Evolutionary conservation across 2,113 vertebrate genomes (phyloP), one percentile per base, ranked within the genome.

Genomic region (Craseonycteris thonglongyai): DNA sequence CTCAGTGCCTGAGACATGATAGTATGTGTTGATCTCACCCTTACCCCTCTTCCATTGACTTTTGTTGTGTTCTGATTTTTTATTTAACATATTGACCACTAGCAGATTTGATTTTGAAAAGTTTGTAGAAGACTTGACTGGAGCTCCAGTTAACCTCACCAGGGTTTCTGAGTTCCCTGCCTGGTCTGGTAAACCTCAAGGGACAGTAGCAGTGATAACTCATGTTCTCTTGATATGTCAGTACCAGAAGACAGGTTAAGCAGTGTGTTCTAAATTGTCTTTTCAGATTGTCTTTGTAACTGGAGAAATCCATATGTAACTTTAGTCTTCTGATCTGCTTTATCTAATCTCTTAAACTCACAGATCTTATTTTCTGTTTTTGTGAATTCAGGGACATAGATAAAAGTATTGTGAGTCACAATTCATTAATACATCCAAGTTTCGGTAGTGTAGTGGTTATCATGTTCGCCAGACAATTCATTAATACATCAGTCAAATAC

Each of bases 381-480:
- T 82, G 59, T 86, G 35, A 61, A 75, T 10, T 74, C 19, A 21
- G 28, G 58, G 40, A 42, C 66, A 35, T 82, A 87, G 68, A 49
- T 74, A 40, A 82, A 87, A 87, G 10, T 82, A 58, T 71, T 80
- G 24, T 80, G 24, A 59, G 19, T 88, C 40, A 86, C 33, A 90
- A 76, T 90, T 76, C 33, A 65, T 90, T 49, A 58, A 35, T 74
- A 16, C 4, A 12, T 76, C 65, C n/a, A n/a, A n/a, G n/a, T n/a
- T n/a, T n/a, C n/a, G n/a, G n/a, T n/a, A n/a, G n/a, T n/a, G n/a
- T n/a, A n/a, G n/a, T n/a, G n/a, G n/a, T n/a, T n/a, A n/a, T n/a
- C n/a, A n/a, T n/a, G n/a, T n/a, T n/a, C n/a, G n/a, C n/a, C n/a
- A n/a, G n/a, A 86, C 33, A 90, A 76, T 90, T 76, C 33, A 65